Evolutionary conservation across 2,113 vertebrate genomes (phyloP).

Genomic region (Piprites chloris): DNA sequence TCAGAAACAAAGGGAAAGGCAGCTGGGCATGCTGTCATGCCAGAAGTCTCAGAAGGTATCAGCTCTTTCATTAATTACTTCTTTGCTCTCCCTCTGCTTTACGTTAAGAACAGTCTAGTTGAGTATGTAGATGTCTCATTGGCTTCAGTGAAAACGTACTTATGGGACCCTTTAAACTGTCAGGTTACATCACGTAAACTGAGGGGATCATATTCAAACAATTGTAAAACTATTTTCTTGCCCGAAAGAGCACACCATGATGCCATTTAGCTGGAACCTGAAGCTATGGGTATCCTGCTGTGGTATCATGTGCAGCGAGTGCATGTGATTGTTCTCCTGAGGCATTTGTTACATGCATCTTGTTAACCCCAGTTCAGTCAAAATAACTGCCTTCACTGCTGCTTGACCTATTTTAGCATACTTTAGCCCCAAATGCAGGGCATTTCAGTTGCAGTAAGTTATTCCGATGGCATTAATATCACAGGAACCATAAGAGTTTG

Average conservation of each 20-base stretch:
- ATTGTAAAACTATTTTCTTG: slow-evolving; percentile 65
- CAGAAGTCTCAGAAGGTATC: slow-evolving; percentile 39
- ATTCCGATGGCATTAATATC: slow-evolving; percentile 16
- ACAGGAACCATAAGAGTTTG: slow-evolving; percentile 11
- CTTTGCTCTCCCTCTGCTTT: slow-evolving; percentile 36
- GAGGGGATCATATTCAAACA: slow-evolving; percentile 60
- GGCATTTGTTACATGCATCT: slow-evolving; percentile 68
- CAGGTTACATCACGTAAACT: slow-evolving; percentile 54
- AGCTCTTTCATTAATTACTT: slow-evolving; percentile 50
- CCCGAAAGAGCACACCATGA: slow-evolving; percentile 72
- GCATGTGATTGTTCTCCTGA: slow-evolving; percentile 67
- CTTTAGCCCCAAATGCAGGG: slow-evolving; percentile 8
- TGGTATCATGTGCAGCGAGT: slow-evolving; percentile 61
- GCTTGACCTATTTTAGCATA: slow-evolving; percentile 71
- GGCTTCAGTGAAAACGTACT: background rate
- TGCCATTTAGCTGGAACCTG: slow-evolving; percentile 70
- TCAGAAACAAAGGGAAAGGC: slow-evolving; percentile 14
- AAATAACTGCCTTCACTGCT: slow-evolving; percentile 61
- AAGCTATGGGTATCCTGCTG: slow-evolving; percentile 71
- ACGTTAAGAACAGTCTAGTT: slow-evolving; percentile 39
- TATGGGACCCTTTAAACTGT: slow-evolving; percentile 63
- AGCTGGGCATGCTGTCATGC: slow-evolving; percentile 17
- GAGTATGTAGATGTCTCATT: background rate
- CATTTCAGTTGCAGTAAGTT: slow-evolving; percentile 28
- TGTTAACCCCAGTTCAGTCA: slow-evolving; percentile 69